Percentiles rank a stretch among this genome's conserved stretches.
phyloP scores from a whole-genome alignment of 1,140 invertebrate genomes.

The Leguminivora glycinivorella region DNA sequence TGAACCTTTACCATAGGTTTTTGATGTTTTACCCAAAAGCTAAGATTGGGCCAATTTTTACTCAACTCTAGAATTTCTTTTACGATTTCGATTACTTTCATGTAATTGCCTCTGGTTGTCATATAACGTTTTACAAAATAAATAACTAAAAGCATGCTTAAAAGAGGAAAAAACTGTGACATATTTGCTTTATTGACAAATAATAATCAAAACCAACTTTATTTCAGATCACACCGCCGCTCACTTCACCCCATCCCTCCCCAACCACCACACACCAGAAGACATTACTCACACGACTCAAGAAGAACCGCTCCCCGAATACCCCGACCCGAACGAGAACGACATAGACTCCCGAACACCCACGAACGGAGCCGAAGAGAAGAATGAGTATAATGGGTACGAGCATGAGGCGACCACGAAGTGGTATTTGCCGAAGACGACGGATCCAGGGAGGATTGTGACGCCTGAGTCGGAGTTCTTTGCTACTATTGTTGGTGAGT shows the following conservation, averaged over 20 bases:
- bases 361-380: conserved; percentile 51
- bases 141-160: too few relatives aligned
- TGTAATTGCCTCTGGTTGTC: too few relatives aligned
- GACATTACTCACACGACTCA: conserved; percentile 59
- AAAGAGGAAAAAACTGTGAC: too few relatives aligned
- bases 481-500: conserved; percentile 73
- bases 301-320: conserved; percentile 64
- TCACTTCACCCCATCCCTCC: conserved; percentile 60
- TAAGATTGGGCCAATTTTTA: too few relatives aligned
- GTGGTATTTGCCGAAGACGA: conserved; percentile 64
- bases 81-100: too few relatives aligned
- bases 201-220: conserved; percentile 5
- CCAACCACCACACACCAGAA: conserved; percentile 47
- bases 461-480: conserved; percentile 62
- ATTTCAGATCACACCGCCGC: conserved; percentile 62
- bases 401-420: conserved; percentile 66
- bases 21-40: too few relatives aligned
- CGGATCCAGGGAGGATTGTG: conserved; percentile 50
- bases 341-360: conserved; percentile 63
- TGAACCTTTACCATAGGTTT: too few relatives aligned
- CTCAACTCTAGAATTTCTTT: too few relatives aligned
- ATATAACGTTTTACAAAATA: too few relatives aligned
- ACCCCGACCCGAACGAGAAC: conserved; percentile 55
- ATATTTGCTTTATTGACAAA: too few relatives aligned
- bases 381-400: conserved; percentile 59